Percentiles rank a stretch among this genome's conserved stretches.
phyloP scores from a whole-genome alignment of 2,797 vertebrate species.

The Chaunax sp. region DNA sequence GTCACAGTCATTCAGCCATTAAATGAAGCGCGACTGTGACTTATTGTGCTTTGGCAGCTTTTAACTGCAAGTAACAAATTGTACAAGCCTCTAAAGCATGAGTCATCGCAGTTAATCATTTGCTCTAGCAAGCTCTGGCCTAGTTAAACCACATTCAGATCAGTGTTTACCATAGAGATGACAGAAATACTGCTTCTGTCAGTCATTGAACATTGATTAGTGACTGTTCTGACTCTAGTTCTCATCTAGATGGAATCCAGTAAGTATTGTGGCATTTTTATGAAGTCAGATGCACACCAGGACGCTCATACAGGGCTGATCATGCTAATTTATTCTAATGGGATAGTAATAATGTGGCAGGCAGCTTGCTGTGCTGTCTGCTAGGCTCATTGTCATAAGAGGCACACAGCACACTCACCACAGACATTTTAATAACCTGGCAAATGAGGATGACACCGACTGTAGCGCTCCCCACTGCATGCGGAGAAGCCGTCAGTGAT shows the following conservation, averaged over 20 bases:
- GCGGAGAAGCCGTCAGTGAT: conserved; percentile 17
- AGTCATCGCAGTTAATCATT: conserved; percentile 61
- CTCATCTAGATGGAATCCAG: no score
- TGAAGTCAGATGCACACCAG: conserved; percentile 44
- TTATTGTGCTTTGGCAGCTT: conserved; percentile 57
- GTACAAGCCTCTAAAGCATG: conserved; percentile 40
- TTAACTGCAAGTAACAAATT: conserved; percentile 62
- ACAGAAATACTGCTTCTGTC: conserved; percentile 40
- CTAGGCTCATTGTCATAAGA: conserved; percentile 73
- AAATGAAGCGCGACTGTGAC: conserved; percentile 51
- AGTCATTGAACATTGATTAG: conserved; percentile 69
- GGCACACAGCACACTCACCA: conserved; percentile 49
- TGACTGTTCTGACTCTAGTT: conserved; percentile 32
- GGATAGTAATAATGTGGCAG: conserved; percentile 72
- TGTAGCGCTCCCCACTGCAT: conserved; percentile 25
- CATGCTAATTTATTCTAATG: conserved; percentile 78
- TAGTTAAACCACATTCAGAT: conserved; percentile 41
- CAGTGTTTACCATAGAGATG: conserved; percentile 20
- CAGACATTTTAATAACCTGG: conserved; percentile 70
- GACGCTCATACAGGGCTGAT: conserved; percentile 48
- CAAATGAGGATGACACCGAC: conserved; percentile 38
- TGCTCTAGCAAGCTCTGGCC: conserved; percentile 37
- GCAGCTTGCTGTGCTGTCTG: conserved; percentile 67
- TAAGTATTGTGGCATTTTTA: conserved; percentile 56
- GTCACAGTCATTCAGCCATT: conserved; percentile 49